These are phyloP conservation scores for Axinella damicornis DNA, from an alignment of 37 sponge, comb jelly and placozoan species.

Conservation along the genomic window DNA sequence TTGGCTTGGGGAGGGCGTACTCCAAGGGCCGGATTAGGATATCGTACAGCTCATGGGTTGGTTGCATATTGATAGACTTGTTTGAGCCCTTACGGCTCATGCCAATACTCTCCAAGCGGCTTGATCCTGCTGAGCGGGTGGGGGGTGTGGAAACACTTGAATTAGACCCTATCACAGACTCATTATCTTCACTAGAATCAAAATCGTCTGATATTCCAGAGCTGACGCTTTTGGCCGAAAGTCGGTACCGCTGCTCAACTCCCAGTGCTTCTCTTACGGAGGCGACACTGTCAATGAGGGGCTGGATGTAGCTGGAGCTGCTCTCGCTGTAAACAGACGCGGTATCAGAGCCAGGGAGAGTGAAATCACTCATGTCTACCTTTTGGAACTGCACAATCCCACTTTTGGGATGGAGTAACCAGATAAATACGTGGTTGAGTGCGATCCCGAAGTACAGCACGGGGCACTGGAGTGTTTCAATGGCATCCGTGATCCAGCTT, in stretches of 20 bases:
- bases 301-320: constrained; percentile 64
- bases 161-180: constrained; percentile 42
- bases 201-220: constrained; percentile 71
- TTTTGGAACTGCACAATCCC: constrained; percentile 91
- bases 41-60: constrained; percentile 85
- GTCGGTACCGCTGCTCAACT: constrained; percentile 59
- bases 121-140: not conserved
- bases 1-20: constrained; percentile 74
- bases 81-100: constrained; percentile 23
- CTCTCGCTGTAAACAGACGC: constrained; percentile 78
- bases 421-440: constrained; percentile 84
- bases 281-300: constrained; percentile 67
- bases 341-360: constrained; percentile 51
- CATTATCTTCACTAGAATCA: constrained; percentile 66
- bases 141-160: constrained; percentile 30
- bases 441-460: constrained; percentile 89
- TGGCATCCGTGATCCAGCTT: constrained; percentile 70
- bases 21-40: constrained; percentile 89
- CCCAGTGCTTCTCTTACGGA: constrained; percentile 78
- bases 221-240: constrained; percentile 47
- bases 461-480: constrained; percentile 55
- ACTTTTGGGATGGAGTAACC: constrained; percentile 87
- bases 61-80: constrained; percentile 71
- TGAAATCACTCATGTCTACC: constrained; percentile 77
- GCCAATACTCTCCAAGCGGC: not conserved